Evolutionary conservation across 1,140 invertebrate genomes (phyloP).

Genomic region (Saccostrea echinata): DNA sequence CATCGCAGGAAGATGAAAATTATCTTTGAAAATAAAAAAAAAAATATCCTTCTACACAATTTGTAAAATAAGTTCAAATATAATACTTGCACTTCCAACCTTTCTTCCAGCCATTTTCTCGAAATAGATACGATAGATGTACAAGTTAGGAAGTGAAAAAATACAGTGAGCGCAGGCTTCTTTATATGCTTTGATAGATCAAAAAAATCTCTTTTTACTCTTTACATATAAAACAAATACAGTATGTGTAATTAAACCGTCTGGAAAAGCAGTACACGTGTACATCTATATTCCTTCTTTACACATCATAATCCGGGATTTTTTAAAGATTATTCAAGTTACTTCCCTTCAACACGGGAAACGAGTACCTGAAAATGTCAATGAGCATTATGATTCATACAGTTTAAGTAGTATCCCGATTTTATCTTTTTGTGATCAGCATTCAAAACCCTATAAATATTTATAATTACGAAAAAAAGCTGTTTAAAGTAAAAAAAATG

Average conservation of each 20-base stretch:
- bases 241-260: slow-evolving; percentile 4
- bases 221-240: not conserved
- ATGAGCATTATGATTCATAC: not conserved
- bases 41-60: not conserved
- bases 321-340: slow-evolving; percentile 13
- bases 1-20: slow-evolving; percentile 21
- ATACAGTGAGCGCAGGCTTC: slow-evolving; percentile 4
- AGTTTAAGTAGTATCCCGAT: not conserved
- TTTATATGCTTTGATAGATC: slow-evolving; percentile 1
- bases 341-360: slow-evolving; percentile 11
- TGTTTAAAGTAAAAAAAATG: not conserved
- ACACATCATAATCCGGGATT: slow-evolving; percentile 15
- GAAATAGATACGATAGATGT: not conserved
- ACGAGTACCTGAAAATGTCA: not conserved
- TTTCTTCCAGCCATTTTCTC: not conserved
- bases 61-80: not conserved
- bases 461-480: not conserved
- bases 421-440: not conserved
- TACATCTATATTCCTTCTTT: slow-evolving; percentile 23
- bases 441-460: not conserved
- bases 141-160: slow-evolving; percentile 15
- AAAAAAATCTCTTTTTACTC: not conserved
- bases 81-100: slow-evolving; percentile 1
- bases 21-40: slow-evolving; percentile 5
- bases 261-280: slow-evolving; percentile 19